Evolutionary conservation across 2,797 vertebrate species (phyloP), one percentile per base, ranked within the genome.

Genomic region (Lithobates sylvaticus): DNA sequence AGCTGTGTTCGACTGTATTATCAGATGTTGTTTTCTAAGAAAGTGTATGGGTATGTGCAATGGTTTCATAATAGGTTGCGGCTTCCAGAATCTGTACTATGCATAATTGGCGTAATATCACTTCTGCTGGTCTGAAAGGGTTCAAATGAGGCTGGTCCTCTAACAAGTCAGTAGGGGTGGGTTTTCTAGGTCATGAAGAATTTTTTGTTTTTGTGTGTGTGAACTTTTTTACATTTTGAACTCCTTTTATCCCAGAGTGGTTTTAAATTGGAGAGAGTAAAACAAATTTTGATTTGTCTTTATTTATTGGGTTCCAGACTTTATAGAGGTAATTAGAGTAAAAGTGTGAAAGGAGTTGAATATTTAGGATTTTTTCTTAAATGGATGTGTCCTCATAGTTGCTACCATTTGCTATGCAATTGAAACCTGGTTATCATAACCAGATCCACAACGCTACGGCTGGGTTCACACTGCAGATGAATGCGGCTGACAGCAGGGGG

Each of bases 111-210:
- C 32, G 32, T 32, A 78, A 9, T 15, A 12, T 44, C 5, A 32
- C 10, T 21, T 65, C 4, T 81, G 47, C 32, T 39, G 67, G 44
- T 21, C 65, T 70, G 47, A 36, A 58, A 15, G 27, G 5, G n/a
- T 64, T 32, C 3, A 9, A 29, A 16, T 9, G 84, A 79, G 84
- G 84, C 84, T 65, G 84, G 84, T 79, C 70, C 84, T 85, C 83
- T 15, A 39, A 18, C 42, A 27, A 39, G 6, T 29, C 10, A 6
- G 26, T 29, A 10, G 65, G 61, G 65, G 26, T 67, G 65, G 27
- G 12, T 67, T 67, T 65, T 39, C 27, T 67, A 26, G 27, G 10
- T 29, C 65, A 10, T 67, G n/a, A 26, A n/a, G 21, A 26, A 0
- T 67, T 26, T 5, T 15, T 3, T 29, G 4, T 67, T 12, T 67